Percentiles rank a stretch among this genome's conserved stretches.
phyloP scores from a whole-genome alignment of 1,140 invertebrate genomes.

The Lepidurus arcticus region DNA sequence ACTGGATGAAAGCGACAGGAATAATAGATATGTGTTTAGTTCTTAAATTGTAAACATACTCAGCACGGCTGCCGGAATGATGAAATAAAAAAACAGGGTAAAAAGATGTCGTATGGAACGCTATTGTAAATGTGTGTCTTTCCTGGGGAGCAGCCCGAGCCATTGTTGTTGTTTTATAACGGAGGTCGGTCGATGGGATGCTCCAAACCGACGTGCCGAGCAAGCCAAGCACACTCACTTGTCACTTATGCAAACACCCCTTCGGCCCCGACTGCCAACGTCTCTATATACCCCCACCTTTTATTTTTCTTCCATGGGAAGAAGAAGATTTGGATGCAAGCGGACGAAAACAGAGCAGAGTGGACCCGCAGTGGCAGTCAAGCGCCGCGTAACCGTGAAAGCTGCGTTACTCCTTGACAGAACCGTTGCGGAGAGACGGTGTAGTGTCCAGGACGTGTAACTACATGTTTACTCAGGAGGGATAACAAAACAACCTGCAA shows the following conservation, averaged over 20 bases:
- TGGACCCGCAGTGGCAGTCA: background rate
- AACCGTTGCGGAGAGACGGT: background rate
- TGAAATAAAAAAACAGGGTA: background rate
- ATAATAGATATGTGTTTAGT: background rate
- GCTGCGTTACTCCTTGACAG: background rate
- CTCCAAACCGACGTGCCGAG: background rate
- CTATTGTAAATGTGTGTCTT: background rate
- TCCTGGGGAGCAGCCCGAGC: background rate
- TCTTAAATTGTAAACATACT: background rate
- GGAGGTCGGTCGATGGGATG: background rate
- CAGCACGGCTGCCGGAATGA: background rate
- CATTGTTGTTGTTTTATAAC: constrained; percentile 19
- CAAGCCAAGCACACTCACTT: background rate
- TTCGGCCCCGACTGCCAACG: background rate
- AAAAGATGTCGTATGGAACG: background rate
- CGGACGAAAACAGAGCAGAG: background rate
- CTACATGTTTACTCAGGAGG: background rate
- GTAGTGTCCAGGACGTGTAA: background rate
- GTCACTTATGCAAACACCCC: constrained; percentile 14
- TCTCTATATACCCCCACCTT: background rate
- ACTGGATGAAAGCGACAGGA: background rate
- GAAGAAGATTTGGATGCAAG: background rate
- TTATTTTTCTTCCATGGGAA: background rate
- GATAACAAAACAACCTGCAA: background rate
- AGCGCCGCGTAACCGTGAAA: constrained; percentile 12